phyloP scores from a whole-genome alignment of 2,113 vertebrate genomes.

The Peromyscus polionotus region DNA sequence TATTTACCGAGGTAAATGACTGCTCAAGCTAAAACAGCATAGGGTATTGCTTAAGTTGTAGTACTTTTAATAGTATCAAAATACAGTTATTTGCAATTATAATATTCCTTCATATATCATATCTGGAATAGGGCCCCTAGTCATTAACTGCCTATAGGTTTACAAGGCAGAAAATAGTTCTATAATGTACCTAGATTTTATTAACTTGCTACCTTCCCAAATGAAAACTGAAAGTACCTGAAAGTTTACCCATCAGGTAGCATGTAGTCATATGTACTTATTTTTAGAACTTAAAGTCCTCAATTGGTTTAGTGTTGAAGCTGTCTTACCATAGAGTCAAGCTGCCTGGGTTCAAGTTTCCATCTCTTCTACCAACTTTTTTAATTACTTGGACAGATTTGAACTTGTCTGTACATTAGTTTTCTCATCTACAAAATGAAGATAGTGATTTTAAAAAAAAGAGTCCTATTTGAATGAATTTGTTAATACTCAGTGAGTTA shows the following conservation, averaged over 20 bases:
- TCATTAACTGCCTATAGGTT: background rate
- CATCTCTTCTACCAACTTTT: conserved; percentile 17
- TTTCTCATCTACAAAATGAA: conserved; percentile 65
- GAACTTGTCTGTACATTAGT: conserved; percentile 21
- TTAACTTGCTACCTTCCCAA: conserved; percentile 30
- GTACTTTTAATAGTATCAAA: conserved; percentile 50
- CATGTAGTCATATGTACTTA: background rate
- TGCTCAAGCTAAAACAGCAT: conserved; percentile 47
- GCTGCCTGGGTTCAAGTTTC: conserved; percentile 61
- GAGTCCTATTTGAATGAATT: conserved; percentile 11
- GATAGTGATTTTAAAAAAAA: background rate
- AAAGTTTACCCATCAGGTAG: conserved; percentile 7
- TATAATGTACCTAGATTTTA: conserved; percentile 26
- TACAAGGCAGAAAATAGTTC: background rate
- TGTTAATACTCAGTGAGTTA: conserved; percentile 47
- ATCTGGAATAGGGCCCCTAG: conserved; percentile 34
- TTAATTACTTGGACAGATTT: background rate
- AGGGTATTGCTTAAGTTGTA: conserved; percentile 34
- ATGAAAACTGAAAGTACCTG: conserved; percentile 37
- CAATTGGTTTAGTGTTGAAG: background rate
- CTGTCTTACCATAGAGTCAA: background rate
- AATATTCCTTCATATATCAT: background rate
- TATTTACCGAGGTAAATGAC: conserved; percentile 40
- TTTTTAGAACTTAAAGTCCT: background rate
- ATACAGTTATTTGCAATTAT: conserved; percentile 18